A percentile compares a stretch with the other conserved stretches of the same genome.
Evolutionary conservation across 2,113 vertebrate genomes (phyloP).

Genomic region (Hippopotamus amphibius): DNA sequence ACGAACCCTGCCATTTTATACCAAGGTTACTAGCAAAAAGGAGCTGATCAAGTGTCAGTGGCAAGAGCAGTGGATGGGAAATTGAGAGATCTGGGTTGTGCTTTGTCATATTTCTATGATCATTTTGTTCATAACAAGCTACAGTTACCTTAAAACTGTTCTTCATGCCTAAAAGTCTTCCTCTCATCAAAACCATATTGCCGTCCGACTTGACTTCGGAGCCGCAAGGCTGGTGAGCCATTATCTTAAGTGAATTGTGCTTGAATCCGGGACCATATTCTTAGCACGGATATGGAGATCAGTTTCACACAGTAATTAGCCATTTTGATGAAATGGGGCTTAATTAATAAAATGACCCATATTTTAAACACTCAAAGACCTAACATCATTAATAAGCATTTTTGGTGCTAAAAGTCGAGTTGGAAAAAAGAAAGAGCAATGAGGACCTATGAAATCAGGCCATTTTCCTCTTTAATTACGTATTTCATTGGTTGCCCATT

Average conservation of each 20-base stretch:
- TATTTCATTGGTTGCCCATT: background rate
- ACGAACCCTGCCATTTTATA: background rate
- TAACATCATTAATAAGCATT: constrained; percentile 65
- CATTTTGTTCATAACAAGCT: background rate
- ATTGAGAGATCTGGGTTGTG: background rate
- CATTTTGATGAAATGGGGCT: constrained; percentile 84
- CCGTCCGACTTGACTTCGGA: constrained; percentile 30
- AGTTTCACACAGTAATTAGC: constrained; percentile 86
- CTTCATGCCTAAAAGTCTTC: background rate
- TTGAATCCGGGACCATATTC: constrained; percentile 67
- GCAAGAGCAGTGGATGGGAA: background rate
- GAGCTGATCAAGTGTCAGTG: background rate
- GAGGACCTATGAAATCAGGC: constrained; percentile 62
- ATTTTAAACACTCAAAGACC: constrained; percentile 82
- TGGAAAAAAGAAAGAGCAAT: background rate
- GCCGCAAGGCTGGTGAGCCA: constrained; percentile 61
- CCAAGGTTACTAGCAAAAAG: background rate
- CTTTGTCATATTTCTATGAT: background rate
- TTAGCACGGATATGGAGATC: constrained; percentile 78
- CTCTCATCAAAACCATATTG: constrained; percentile 51
- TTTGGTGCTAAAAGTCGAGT: constrained; percentile 81
- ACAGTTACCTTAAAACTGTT: background rate
- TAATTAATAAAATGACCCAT: constrained; percentile 86
- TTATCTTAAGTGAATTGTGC: constrained; percentile 71
- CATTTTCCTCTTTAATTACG: constrained; percentile 17